Conservation (phyloP, 2,113 vertebrate genomes). For the Xenopus laevis region DNA sequence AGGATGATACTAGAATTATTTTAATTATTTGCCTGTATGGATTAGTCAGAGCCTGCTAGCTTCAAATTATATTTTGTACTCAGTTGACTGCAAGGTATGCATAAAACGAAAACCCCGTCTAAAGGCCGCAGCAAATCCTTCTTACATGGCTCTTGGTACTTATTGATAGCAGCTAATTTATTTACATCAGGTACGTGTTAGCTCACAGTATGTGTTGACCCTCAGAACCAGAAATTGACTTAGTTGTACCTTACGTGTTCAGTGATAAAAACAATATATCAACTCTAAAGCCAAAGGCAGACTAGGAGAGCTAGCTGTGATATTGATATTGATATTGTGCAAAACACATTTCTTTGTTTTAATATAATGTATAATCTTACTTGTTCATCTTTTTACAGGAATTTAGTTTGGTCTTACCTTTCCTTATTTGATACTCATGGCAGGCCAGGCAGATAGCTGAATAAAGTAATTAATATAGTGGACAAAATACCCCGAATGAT, state of each 20-base stretch:
- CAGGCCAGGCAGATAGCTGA: no score
- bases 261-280: background rate
- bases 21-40: conserved; percentile 41
- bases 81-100: conserved; percentile 33
- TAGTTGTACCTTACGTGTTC: background rate
- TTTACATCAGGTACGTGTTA: conserved; percentile 19
- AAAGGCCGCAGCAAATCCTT: conserved; percentile 32
- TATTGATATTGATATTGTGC: no score
- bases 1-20: conserved; percentile 37
- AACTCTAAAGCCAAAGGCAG: no score
- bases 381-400: no score
- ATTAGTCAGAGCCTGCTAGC: conserved; percentile 36
- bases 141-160: conserved; percentile 20
- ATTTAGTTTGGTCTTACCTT: no score
- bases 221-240: background rate
- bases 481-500: no score
- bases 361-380: no score
- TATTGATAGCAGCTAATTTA: conserved; percentile 23
- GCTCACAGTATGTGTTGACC: conserved; percentile 18
- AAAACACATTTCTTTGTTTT: no score
- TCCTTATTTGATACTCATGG: no score
- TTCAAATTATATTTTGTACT: conserved; percentile 38
- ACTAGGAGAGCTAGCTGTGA: no score
- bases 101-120: conserved; percentile 5
- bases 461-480: no score